Conservation (phyloP, 2,797 vertebrate genomes). For the Cephalopachus bancanus region DNA sequence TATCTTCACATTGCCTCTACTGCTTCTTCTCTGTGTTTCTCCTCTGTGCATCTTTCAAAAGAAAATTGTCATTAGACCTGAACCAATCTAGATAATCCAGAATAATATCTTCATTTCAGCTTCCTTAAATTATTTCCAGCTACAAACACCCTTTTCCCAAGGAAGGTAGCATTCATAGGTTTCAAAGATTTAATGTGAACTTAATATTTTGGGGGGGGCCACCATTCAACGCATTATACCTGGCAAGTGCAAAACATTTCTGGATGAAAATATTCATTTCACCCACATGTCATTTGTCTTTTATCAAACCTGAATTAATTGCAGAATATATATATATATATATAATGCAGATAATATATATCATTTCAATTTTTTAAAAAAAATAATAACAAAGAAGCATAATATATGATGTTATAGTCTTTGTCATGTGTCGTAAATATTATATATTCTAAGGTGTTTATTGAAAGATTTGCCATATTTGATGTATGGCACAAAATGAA, state of each 20-base stretch:
- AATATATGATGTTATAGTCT: background rate
- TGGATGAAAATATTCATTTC: background rate
- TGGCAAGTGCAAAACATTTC: background rate
- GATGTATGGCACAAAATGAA: background rate
- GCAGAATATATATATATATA: background rate
- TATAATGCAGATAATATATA: background rate
- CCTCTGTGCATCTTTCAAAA: background rate
- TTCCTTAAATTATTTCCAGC: conserved; percentile 11
- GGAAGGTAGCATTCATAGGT: background rate
- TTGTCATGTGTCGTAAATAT: background rate
- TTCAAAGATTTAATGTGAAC: background rate
- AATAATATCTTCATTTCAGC: background rate
- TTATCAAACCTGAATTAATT: conserved; percentile 11
- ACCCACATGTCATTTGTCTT: background rate
- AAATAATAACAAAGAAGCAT: background rate
- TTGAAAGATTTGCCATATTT: background rate
- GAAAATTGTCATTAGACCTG: background rate
- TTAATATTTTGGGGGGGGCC: background rate
- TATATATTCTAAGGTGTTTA: background rate
- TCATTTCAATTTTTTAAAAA: conserved; percentile 39
- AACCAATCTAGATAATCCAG: background rate
- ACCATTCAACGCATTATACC: background rate
- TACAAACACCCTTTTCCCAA: background rate
- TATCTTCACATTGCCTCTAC: background rate
- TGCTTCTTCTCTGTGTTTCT: background rate